A percentile compares a stretch with the other conserved stretches of the same genome.
Evolutionary conservation across 2,888 invertebrate genomes (phyloP).

Genomic region (Macroteleia sp.): DNA sequence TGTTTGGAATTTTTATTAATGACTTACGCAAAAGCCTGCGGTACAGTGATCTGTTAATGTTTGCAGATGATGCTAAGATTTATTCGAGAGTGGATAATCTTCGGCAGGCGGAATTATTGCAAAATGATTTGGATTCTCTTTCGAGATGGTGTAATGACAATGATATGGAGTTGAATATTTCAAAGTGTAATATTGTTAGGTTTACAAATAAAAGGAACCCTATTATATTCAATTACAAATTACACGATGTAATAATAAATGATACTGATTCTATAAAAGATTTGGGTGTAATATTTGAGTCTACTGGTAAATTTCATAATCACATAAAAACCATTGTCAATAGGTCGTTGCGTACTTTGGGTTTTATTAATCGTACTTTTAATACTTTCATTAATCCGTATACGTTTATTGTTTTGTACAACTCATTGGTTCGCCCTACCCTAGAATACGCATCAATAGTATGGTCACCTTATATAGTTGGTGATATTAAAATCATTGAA

Average conservation of each 20-base stretch:
- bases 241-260: not conserved
- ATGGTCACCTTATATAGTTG: too few relatives aligned
- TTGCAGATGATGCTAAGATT: constrained; percentile 11
- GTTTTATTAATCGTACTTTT: too few relatives aligned
- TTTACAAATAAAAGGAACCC: not conserved
- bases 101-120: not conserved
- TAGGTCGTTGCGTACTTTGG: not conserved
- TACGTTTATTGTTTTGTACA: too few relatives aligned
- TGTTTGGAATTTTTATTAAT: constrained; percentile 3
- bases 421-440: too few relatives aligned
- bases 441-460: too few relatives aligned
- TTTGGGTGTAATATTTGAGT: not conserved
- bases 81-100: not conserved
- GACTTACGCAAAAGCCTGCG: not conserved
- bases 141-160: not conserved
- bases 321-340: not conserved
- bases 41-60: not conserved
- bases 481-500: too few relatives aligned
- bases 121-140: not conserved
- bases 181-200: not conserved
- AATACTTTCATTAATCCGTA: too few relatives aligned
- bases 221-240: not conserved
- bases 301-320: not conserved
- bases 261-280: not conserved
- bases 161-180: not conserved